phyloP scores from a whole-genome alignment of 2,888 invertebrate genomes.

The Apamea anceps region DNA sequence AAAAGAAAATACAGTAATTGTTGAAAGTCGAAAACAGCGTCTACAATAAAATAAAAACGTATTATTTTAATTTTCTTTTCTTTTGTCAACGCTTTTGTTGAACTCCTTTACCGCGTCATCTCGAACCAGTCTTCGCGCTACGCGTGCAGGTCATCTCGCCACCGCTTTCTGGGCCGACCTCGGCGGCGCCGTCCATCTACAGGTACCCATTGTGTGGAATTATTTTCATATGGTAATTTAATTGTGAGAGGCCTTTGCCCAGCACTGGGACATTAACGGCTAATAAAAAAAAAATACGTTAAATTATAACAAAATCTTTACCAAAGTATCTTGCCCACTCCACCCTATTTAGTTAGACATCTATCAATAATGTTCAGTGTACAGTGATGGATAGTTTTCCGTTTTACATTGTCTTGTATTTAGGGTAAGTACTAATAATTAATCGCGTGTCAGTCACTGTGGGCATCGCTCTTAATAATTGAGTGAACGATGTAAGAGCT shows the following conservation, averaged over 20 bases:
- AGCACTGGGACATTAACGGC: too few relatives aligned
- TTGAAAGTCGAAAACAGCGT: not conserved
- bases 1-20: not conserved
- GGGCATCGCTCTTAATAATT: slow-evolving; percentile 54
- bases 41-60: not conserved
- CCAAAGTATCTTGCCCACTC: not conserved
- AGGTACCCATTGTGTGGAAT: too few relatives aligned
- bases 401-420: slow-evolving; percentile 50
- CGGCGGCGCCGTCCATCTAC: too few relatives aligned
- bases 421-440: slow-evolving; percentile 58
- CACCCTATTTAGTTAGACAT: slow-evolving; percentile 36
- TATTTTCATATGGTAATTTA: too few relatives aligned
- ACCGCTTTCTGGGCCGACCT: too few relatives aligned
- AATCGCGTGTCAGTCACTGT: slow-evolving; percentile 56
- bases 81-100: too few relatives aligned
- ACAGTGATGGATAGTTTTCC: slow-evolving; percentile 60
- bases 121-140: too few relatives aligned
- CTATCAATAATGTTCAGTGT: slow-evolving; percentile 52
- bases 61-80: not conserved
- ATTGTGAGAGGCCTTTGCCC: too few relatives aligned
- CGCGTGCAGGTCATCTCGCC: too few relatives aligned
- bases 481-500: slow-evolving; percentile 40
- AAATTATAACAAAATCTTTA: not conserved
- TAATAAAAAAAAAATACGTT: not conserved
- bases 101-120: too few relatives aligned